Evolutionary conservation across 2,113 vertebrate genomes (phyloP).

Genomic region (Catagonus wagneri): DNA sequence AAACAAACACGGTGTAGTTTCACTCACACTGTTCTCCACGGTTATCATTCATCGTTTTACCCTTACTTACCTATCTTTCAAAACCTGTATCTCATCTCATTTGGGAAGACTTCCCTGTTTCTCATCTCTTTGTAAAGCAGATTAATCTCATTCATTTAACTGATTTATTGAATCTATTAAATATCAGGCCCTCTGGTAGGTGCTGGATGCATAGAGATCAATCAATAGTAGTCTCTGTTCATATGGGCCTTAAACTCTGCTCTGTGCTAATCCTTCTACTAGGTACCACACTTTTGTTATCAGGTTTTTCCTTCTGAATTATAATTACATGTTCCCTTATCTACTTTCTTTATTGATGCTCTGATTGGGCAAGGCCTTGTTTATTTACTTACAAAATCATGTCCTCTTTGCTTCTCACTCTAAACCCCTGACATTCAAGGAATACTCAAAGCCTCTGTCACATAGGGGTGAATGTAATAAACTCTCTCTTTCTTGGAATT

Average conservation of each 20-base stretch:
- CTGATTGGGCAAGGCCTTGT: background rate
- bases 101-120: constrained; percentile 20
- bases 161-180: background rate
- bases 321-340: background rate
- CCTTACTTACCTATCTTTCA: background rate
- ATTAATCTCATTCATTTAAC: constrained; percentile 43
- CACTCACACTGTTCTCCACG: background rate
- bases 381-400: constrained; percentile 1
- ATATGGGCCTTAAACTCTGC: background rate
- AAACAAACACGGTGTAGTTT: background rate
- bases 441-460: constrained; percentile 24
- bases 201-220: background rate
- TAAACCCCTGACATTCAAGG: background rate
- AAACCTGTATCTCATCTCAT: background rate
- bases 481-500: constrained; percentile 21
- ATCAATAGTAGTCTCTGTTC: background rate
- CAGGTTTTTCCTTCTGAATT: background rate
- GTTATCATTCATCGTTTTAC: background rate
- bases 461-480: background rate
- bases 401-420: constrained; percentile 44
- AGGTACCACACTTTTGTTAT: background rate
- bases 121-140: constrained; percentile 22
- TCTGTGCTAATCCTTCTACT: background rate
- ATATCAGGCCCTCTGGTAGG: background rate
- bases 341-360: background rate